Conservation (phyloP, 2,888 invertebrate species). For the Platerodrilus igneus region DNA sequence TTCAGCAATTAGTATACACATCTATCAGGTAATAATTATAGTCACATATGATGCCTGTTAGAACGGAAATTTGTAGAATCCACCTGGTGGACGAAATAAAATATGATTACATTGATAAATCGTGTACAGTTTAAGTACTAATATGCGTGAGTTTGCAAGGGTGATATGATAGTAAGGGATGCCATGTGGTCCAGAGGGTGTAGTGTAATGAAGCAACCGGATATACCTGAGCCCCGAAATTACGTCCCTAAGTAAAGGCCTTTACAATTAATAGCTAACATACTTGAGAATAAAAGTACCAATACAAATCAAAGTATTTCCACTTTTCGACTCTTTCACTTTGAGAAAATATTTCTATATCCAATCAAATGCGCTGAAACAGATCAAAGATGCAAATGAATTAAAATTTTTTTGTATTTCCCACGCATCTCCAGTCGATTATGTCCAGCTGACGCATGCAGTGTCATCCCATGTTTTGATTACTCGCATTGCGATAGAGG, state of each 20-base stretch:
- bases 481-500: slow-evolving; percentile 16
- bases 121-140: slow-evolving; percentile 15
- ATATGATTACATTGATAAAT: slow-evolving; percentile 18
- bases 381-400: too few relatives aligned
- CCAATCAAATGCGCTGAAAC: too few relatives aligned
- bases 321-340: too few relatives aligned
- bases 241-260: slow-evolving; percentile 12
- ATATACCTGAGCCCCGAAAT: slow-evolving; percentile 16
- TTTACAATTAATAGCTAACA: slow-evolving; percentile 4
- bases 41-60: too few relatives aligned
- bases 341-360: too few relatives aligned
- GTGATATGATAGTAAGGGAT: slow-evolving; percentile 15
- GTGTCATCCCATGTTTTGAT: slow-evolving; percentile 19
- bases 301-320: too few relatives aligned
- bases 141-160: slow-evolving; percentile 14
- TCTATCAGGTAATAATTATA: too few relatives aligned
- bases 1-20: too few relatives aligned
- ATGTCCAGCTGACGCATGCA: slow-evolving; percentile 19
- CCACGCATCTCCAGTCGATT: slow-evolving; percentile 18
- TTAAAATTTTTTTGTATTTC: too few relatives aligned
- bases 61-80: too few relatives aligned
- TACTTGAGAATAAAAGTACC: too few relatives aligned
- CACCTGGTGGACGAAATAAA: slow-evolving; percentile 5
- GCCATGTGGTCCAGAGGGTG: slow-evolving; percentile 25
- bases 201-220: slow-evolving; percentile 19